Conservation (phyloP, 53 echinoderm and acorn worm genomes). For the Apostichopus leukothele region DNA sequence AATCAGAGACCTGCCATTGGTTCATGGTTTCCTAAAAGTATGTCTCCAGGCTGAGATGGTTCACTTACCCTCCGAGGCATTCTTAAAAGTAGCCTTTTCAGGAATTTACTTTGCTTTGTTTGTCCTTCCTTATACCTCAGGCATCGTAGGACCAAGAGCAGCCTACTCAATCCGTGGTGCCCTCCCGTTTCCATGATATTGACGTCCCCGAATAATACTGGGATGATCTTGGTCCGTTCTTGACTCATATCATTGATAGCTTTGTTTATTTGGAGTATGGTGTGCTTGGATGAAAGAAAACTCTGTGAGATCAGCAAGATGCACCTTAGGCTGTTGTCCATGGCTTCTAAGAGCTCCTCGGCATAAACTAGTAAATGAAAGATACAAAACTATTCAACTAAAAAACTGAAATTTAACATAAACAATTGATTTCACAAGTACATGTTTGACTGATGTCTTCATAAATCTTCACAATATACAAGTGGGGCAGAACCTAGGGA, state of each 20-base stretch:
- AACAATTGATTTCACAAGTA: too few species aligned
- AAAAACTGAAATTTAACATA: too few species aligned
- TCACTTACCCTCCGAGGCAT: slow-evolving; percentile 3
- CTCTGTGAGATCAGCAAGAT: slow-evolving; percentile 15
- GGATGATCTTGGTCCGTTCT: slow-evolving; percentile 25
- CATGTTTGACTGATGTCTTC: too few species aligned
- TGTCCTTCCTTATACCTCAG: slow-evolving; percentile 11
- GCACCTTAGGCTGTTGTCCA: slow-evolving; percentile 29
- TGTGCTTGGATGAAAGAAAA: slow-evolving; percentile 16
- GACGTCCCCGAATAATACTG: slow-evolving; percentile 21
- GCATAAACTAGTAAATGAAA: background rate
- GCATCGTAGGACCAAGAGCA: slow-evolving; percentile 14
- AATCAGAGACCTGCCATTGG: too few species aligned
- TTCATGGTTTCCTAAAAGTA: background rate
- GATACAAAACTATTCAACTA: background rate
- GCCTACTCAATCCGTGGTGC: background rate
- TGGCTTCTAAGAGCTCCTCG: slow-evolving; percentile 21
- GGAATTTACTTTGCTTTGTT: slow-evolving; percentile 4
- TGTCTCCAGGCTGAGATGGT: background rate
- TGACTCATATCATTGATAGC: slow-evolving; percentile 14
- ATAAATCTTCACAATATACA: too few species aligned
- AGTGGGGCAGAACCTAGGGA: too few species aligned
- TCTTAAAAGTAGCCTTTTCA: background rate
- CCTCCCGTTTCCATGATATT: background rate
- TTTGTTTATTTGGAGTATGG: slow-evolving; percentile 9